Evolutionary conservation across 2,888 invertebrate genomes (phyloP).

Genomic region (Xanthia togata): DNA sequence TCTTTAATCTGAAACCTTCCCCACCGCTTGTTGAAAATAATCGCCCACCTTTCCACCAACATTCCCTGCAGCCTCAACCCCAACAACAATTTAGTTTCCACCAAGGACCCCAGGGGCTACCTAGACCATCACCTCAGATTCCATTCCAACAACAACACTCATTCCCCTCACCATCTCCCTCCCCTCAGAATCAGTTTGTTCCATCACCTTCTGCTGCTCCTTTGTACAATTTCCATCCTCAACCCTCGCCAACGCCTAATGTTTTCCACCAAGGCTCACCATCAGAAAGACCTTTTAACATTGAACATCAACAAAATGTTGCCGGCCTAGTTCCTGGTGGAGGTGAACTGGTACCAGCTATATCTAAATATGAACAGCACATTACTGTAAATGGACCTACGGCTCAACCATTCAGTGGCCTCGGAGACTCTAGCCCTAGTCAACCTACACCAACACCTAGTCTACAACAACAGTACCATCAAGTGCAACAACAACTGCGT

Average conservation of each 20-base stretch:
- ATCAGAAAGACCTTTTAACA: constrained; percentile 76
- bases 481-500: constrained; percentile 63
- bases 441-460: constrained; percentile 65
- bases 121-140: constrained; percentile 79
- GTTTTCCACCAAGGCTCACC: constrained; percentile 81
- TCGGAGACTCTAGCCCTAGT: constrained; percentile 74
- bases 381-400: constrained; percentile 90
- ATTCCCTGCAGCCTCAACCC: constrained; percentile 74
- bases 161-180: constrained; percentile 80
- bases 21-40: constrained; percentile 85
- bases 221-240: constrained; percentile 83
- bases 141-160: constrained; percentile 75
- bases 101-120: constrained; percentile 80
- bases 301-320: constrained; percentile 85
- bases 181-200: constrained; percentile 82
- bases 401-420: constrained; percentile 75
- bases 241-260: constrained; percentile 80
- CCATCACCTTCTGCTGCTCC: constrained; percentile 85
- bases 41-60: constrained; percentile 82
- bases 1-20: constrained; percentile 87
- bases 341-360: constrained; percentile 94
- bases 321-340: constrained; percentile 91
- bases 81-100: constrained; percentile 87
- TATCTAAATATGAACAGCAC: constrained; percentile 95
- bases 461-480: constrained; percentile 63